Evolutionary conservation across 2,797 vertebrate genomes (phyloP).

Genomic region (Jordanella pulchra): DNA sequence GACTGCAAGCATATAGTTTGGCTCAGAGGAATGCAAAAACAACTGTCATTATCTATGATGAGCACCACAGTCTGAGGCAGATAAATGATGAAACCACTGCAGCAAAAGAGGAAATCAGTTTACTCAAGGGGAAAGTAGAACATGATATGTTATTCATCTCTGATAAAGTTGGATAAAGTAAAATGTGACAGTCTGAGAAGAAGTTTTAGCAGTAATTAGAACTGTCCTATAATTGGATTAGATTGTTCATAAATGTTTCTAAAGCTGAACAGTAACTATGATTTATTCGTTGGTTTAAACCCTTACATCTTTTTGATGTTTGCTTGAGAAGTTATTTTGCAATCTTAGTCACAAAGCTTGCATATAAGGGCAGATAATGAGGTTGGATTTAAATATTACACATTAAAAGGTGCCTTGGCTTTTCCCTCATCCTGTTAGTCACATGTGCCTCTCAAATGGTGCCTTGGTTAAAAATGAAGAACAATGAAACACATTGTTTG

Average conservation of each 20-base stretch:
- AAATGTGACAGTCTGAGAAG: constrained; percentile 6
- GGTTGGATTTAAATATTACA: constrained; percentile 31
- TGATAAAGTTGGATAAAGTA: constrained; percentile 23
- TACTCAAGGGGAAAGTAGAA: constrained; percentile 30
- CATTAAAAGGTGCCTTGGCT: constrained; percentile 36
- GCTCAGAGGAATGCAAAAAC: constrained; percentile 19
- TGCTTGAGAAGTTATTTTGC: constrained; percentile 2
- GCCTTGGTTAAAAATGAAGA: constrained; percentile 21
- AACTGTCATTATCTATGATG: constrained; percentile 28
- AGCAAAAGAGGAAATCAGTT: constrained; percentile 16
- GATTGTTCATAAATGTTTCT: not conserved
- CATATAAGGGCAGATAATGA: constrained; percentile 20
- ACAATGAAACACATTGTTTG: not conserved
- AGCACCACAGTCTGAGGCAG: constrained; percentile 10
- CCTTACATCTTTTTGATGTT: not conserved
- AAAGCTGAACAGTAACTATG: not conserved
- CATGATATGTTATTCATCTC: constrained; percentile 44
- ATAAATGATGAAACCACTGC: constrained; percentile 36
- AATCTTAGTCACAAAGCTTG: constrained; percentile 9
- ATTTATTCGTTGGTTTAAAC: not conserved
- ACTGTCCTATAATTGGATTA: not conserved
- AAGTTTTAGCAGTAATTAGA: not conserved
- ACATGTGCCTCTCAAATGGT: constrained; percentile 26
- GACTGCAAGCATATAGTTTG: not conserved
- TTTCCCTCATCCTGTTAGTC: constrained; percentile 40